Percentiles rank a stretch among this genome's conserved stretches.
These are phyloP conservation scores for Syngnathus scovelli DNA, from an alignment of 2,113 vertebrate species.

Conservation along the genomic window DNA sequence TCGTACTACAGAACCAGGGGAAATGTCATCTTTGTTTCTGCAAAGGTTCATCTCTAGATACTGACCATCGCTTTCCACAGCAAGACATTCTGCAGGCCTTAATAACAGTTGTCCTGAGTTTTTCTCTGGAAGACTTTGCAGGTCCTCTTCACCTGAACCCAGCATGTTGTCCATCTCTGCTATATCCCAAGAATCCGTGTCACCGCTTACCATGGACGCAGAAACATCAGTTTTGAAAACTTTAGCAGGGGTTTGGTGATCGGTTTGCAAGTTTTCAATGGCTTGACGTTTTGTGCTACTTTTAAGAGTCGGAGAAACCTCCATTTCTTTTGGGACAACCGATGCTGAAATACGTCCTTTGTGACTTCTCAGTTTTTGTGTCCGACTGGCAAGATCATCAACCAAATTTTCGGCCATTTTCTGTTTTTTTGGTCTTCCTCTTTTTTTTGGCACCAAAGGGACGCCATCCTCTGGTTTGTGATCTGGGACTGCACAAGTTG, in stretches of 20 bases:
- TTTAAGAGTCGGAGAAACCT: not conserved
- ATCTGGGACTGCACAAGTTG: constrained; percentile 10
- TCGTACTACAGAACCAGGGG: not conserved
- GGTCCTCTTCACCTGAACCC: no score
- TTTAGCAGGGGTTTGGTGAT: constrained; percentile 37
- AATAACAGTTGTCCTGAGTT: not conserved
- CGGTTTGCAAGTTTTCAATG: constrained; percentile 2
- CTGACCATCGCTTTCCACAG: not conserved
- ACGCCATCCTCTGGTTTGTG: not conserved
- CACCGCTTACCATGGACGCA: not conserved
- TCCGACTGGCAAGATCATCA: not conserved
- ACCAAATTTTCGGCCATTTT: not conserved
- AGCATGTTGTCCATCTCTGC: not conserved
- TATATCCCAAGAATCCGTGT: not conserved
- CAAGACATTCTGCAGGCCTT: not conserved
- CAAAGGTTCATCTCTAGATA: no score
- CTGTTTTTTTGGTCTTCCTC: constrained; percentile 38
- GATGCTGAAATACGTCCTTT: constrained; percentile 3
- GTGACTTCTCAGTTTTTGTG: constrained; percentile 41
- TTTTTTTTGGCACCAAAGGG: constrained; percentile 19
- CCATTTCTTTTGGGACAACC: constrained; percentile 4
- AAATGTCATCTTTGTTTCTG: not conserved
- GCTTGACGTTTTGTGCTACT: constrained; percentile 21
- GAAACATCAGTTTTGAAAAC: constrained; percentile 30
- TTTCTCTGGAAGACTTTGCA: not conserved